Evolutionary conservation across 1,140 invertebrate species (phyloP).

Genomic region (Chironomus striatipennis): DNA sequence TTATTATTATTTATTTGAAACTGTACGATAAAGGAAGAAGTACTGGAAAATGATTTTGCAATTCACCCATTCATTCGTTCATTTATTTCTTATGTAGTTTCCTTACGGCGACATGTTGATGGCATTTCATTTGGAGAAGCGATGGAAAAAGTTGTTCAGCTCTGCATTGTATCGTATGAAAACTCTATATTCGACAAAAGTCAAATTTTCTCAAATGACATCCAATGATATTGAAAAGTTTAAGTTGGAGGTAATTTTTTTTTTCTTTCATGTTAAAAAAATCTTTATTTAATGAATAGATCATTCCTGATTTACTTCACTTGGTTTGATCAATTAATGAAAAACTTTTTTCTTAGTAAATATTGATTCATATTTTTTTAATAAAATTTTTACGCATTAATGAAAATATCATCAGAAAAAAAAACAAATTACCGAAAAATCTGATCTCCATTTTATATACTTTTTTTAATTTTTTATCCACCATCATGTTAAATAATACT

Average conservation of each 20-base stretch:
- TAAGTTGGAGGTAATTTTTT: conserved; percentile 43
- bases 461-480: no score
- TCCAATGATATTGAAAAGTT: conserved; percentile 63
- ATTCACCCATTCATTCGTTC: not conserved
- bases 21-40: not conserved
- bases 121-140: conserved; percentile 50
- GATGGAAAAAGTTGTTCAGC: conserved; percentile 59
- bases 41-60: not conserved
- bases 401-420: not conserved
- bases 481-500: no score
- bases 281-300: no score
- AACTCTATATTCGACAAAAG: conserved; percentile 60
- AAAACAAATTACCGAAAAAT: no score
- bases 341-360: no score
- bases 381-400: no score
- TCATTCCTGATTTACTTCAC: no score
- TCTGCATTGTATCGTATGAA: conserved; percentile 55
- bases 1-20: not conserved
- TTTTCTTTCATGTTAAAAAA: not conserved
- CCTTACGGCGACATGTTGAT: conserved; percentile 41
- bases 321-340: no score
- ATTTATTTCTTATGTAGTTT: conserved; percentile 30
- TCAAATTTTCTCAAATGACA: conserved; percentile 70
- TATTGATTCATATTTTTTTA: no score
- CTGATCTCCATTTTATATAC: no score